phyloP scores from a whole-genome alignment of 1,140 invertebrate species.

The Diplogasteroides magnus region DNA sequence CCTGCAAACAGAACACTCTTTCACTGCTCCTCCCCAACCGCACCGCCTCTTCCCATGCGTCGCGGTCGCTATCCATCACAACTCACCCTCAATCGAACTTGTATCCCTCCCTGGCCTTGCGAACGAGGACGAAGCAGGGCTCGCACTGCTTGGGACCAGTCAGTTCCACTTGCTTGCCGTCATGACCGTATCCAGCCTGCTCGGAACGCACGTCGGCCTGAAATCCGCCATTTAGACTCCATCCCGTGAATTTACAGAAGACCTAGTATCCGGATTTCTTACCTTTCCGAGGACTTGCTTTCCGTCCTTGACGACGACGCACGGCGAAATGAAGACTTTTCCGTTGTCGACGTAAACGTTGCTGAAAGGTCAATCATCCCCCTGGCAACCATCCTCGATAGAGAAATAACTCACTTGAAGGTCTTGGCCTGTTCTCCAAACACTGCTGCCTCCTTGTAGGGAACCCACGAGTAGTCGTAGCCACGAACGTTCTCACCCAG shows the following conservation, averaged over 20 bases:
- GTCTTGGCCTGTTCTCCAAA: conserved; percentile 37
- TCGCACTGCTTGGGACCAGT: conserved; percentile 33
- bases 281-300: conserved; percentile 43
- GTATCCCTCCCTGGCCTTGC: conserved; percentile 38
- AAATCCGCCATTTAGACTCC: background rate
- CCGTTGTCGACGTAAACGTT: conserved; percentile 24
- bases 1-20: no score
- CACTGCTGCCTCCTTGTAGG: conserved; percentile 26
- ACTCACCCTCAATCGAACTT: conserved; percentile 45
- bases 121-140: conserved; percentile 28
- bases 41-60: no score
- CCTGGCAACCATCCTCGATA: conserved; percentile 26
- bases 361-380: conserved; percentile 34
- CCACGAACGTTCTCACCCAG: conserved; percentile 32
- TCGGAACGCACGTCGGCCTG: conserved; percentile 39
- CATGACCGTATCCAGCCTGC: conserved; percentile 23
- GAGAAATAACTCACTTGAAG: conserved; percentile 27
- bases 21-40: no score
- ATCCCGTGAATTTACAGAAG: background rate
- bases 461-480: conserved; percentile 28
- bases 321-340: conserved; percentile 37
- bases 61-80: no score
- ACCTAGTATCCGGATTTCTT: background rate
- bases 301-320: conserved; percentile 33
- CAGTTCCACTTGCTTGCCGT: conserved; percentile 31